Conservation (phyloP, 2,888 invertebrate genomes). For the Scaptodrosophila latifasciaeformis region DNA sequence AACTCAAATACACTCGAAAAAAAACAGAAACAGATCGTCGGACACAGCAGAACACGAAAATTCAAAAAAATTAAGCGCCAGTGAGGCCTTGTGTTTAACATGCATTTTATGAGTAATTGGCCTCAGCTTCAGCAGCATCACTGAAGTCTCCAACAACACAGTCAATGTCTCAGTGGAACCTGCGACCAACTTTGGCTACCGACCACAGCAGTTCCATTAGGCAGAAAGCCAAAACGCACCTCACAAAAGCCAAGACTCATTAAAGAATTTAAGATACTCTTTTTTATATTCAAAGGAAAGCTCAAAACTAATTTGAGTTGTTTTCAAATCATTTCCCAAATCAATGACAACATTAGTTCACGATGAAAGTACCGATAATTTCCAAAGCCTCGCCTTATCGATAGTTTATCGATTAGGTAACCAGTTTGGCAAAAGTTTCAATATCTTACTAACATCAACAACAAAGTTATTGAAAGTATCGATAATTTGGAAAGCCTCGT, state of each 20-base stretch:
- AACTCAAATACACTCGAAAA: constrained; percentile 29
- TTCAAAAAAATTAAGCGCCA: constrained; percentile 45
- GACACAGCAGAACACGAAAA: constrained; percentile 48
- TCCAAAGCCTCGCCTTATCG: too few relatives aligned
- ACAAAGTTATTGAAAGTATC: too few relatives aligned
- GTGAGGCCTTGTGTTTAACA: constrained; percentile 38
- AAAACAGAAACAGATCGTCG: constrained; percentile 16
- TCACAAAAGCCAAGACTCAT: too few relatives aligned
- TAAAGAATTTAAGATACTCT: constrained; percentile 4
- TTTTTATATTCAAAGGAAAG: too few relatives aligned
- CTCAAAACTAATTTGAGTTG: too few relatives aligned
- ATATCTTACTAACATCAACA: too few relatives aligned
- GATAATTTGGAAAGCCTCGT: too few relatives aligned
- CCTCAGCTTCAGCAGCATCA: constrained; percentile 46
- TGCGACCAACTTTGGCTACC: constrained; percentile 53
- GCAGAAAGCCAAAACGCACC: constrained; percentile 38
- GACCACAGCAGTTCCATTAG: constrained; percentile 57
- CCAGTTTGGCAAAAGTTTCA: too few relatives aligned
- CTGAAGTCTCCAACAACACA: constrained; percentile 1
- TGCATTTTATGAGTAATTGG: constrained; percentile 68
- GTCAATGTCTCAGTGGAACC: constrained; percentile 46
- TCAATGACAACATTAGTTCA: too few relatives aligned
- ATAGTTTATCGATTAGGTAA: too few relatives aligned
- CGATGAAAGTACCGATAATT: too few relatives aligned
- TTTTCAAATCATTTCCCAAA: too few relatives aligned